Evolutionary conservation across 2,888 invertebrate genomes (phyloP).

Genomic region (Chalcosyrphus nemorum): DNA sequence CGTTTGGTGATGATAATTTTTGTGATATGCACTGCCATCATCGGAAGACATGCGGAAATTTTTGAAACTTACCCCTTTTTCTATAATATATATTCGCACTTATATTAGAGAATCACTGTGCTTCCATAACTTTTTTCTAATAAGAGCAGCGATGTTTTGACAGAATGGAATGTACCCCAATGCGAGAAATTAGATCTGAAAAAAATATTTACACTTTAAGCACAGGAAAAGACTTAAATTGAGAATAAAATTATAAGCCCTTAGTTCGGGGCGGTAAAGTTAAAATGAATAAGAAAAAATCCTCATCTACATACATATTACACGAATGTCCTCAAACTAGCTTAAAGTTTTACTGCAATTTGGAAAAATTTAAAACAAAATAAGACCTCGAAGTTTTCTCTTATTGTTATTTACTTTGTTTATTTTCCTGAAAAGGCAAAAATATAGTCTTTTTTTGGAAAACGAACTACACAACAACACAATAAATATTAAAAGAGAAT

Average conservation of each 20-base stretch:
- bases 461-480: conserved; percentile 9
- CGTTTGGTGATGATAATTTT: conserved; percentile 44
- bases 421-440: not conserved
- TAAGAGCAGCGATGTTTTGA: no score
- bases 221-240: not conserved
- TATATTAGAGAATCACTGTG: no score
- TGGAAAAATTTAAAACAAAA: not conserved
- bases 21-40: conserved; percentile 74
- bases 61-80: not conserved
- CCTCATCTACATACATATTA: not conserved
- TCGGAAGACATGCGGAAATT: conserved; percentile 74
- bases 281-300: not conserved
- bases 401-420: not conserved
- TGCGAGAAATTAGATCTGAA: not conserved
- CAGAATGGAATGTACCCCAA: not conserved
- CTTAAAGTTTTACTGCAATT: not conserved
- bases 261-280: not conserved
- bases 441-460: not conserved
- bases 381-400: not conserved
- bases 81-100: no score
- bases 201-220: not conserved
- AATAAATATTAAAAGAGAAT: not conserved
- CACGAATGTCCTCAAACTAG: not conserved
- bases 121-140: no score
- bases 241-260: not conserved